Evolutionary conservation across 2,888 invertebrate genomes (phyloP).

Genomic region (Megaustenia siamemsis): DNA sequence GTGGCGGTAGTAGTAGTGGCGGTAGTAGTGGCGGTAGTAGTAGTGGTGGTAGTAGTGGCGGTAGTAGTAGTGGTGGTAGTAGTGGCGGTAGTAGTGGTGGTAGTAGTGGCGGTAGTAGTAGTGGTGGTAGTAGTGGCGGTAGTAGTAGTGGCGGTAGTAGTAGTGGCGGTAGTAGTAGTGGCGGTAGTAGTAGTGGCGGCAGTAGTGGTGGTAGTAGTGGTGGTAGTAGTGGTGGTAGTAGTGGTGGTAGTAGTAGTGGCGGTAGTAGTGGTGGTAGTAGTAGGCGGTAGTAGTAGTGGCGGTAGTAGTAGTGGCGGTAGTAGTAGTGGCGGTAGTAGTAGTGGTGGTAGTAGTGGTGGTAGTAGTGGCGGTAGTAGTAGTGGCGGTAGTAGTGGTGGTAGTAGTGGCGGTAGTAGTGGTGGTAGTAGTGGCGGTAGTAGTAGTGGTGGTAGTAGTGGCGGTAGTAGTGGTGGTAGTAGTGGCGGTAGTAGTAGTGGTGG

Average conservation of each 20-base stretch:
- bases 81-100: not conserved
- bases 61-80: not conserved
- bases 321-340: not conserved
- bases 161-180: no score
- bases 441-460: no score
- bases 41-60: not conserved
- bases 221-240: not conserved
- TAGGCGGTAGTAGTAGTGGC: not conserved
- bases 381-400: not conserved
- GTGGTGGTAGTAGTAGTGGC: not conserved
- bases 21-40: no score
- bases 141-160: no score
- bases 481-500: no score
- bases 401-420: not conserved
- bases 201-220: no score
- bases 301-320: not conserved
- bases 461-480: no score
- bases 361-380: not conserved
- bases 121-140: no score
- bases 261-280: not conserved
- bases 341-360: not conserved
- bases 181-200: no score
- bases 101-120: no score
- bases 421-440: not conserved
- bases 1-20: no score